phyloP scores from a whole-genome alignment of 2,888 invertebrate genomes.

The Calliphora vomitoria region DNA sequence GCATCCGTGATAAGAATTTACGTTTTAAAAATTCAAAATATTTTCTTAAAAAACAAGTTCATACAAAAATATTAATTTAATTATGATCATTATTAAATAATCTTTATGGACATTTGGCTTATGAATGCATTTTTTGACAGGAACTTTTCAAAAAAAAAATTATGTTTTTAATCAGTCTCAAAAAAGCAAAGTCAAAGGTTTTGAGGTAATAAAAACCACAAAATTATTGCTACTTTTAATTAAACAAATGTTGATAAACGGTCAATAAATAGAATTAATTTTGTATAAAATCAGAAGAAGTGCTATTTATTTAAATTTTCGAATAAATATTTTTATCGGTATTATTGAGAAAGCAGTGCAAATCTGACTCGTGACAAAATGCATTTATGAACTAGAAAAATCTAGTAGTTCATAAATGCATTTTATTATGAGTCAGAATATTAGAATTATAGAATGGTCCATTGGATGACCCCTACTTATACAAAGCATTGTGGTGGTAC shows the following conservation, averaged over 20 bases:
- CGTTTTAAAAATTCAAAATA: conserved; percentile 2
- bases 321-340: too few relatives aligned
- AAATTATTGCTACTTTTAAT: conserved; percentile 7
- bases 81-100: conserved; percentile 23
- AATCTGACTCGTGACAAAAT: too few relatives aligned
- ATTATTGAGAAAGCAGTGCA: too few relatives aligned
- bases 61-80: conserved; percentile 3
- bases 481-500: too few relatives aligned
- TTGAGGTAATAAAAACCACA: conserved; percentile 32
- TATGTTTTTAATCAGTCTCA: conserved; percentile 10
- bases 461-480: too few relatives aligned
- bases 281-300: background rate
- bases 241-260: background rate
- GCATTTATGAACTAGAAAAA: too few relatives aligned
- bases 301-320: background rate
- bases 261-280: background rate
- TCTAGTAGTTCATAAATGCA: too few relatives aligned
- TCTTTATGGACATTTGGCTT: background rate
- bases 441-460: too few relatives aligned
- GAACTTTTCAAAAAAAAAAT: conserved; percentile 27
- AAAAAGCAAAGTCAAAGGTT: conserved; percentile 45
- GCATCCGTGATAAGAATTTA: background rate
- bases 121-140: conserved; percentile 20
- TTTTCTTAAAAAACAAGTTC: background rate
- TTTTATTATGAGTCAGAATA: too few relatives aligned